phyloP scores from a whole-genome alignment of 2,113 vertebrate genomes.

The Calyptommatus sinebrachiatus region DNA sequence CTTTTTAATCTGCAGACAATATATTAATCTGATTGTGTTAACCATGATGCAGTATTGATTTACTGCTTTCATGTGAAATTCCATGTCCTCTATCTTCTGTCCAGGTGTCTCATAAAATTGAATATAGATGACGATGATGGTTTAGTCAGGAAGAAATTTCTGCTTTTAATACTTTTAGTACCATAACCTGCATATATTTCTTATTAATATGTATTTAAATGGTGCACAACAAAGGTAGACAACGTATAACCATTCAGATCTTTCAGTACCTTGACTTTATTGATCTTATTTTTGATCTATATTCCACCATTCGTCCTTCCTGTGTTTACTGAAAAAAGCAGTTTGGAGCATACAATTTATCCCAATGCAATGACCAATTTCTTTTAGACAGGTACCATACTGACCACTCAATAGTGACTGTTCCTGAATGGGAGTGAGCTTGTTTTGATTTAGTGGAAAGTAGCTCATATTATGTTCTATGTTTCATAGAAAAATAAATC shows the following conservation, averaged over 20 bases:
- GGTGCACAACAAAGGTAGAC: no score
- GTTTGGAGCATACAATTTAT: no score
- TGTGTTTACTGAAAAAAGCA: no score
- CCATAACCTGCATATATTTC: neutral
- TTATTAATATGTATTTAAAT: neutral
- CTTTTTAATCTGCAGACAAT: conserved; percentile 60
- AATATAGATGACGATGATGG: neutral
- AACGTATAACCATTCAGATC: no score
- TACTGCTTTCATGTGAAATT: conserved; percentile 43
- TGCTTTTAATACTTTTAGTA: neutral
- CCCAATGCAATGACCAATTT: no score
- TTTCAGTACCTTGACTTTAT: no score
- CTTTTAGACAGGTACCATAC: no score
- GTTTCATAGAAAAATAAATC: conserved; percentile 35
- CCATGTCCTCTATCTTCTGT: conserved; percentile 49
- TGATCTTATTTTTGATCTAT: neutral
- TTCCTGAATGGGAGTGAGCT: no score
- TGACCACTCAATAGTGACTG: no score
- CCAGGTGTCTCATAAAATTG: conserved; percentile 47
- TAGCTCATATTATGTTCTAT: neutral
- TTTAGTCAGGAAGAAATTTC: neutral
- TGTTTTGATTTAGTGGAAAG: no score
- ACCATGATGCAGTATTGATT: conserved; percentile 30
- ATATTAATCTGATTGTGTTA: conserved; percentile 6
- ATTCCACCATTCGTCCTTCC: no score